Conservation (phyloP, 2,888 invertebrate genomes). For the Habroteleia sp. region DNA sequence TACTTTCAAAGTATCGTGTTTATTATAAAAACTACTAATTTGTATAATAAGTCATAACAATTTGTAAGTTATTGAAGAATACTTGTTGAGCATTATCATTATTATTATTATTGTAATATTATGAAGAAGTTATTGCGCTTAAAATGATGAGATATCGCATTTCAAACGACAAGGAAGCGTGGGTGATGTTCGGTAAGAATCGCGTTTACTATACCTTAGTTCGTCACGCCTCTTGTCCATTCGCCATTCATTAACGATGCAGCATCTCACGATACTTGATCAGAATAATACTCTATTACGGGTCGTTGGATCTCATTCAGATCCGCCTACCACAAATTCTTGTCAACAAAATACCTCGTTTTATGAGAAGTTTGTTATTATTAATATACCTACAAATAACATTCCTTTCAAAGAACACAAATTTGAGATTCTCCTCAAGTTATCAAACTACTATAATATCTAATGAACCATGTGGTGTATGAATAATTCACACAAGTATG, state of each 20-base stretch:
- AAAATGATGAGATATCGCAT: slow-evolving; percentile 33
- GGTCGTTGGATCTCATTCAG: slow-evolving; percentile 45
- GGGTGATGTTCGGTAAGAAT: slow-evolving; percentile 38
- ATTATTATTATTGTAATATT: slow-evolving; percentile 17
- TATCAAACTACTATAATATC: slow-evolving; percentile 8
- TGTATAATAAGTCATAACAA: neutral
- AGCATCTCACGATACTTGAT: slow-evolving; percentile 42
- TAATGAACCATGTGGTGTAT: slow-evolving; percentile 1
- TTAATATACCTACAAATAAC: slow-evolving; percentile 2
- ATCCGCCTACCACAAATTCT: slow-evolving; percentile 50
- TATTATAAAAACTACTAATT: too few species aligned
- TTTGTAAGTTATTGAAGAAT: slow-evolving; percentile 5
- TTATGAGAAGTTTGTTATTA: slow-evolving; percentile 26
- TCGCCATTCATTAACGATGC: slow-evolving; percentile 54
- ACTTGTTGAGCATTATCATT: neutral
- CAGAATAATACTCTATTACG: slow-evolving; percentile 43
- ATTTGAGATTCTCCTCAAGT: neutral
- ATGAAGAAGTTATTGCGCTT: slow-evolving; percentile 10
- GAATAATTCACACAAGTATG: too few species aligned
- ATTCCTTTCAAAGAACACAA: slow-evolving; percentile 5
- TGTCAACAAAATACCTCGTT: slow-evolving; percentile 42
- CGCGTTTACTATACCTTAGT: slow-evolving; percentile 43
- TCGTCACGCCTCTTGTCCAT: slow-evolving; percentile 53
- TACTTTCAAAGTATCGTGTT: too few species aligned
- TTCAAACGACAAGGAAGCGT: slow-evolving; percentile 34